Evolutionary conservation across 1,140 invertebrate species (phyloP).

Genomic region (Saccostrea echinata): DNA sequence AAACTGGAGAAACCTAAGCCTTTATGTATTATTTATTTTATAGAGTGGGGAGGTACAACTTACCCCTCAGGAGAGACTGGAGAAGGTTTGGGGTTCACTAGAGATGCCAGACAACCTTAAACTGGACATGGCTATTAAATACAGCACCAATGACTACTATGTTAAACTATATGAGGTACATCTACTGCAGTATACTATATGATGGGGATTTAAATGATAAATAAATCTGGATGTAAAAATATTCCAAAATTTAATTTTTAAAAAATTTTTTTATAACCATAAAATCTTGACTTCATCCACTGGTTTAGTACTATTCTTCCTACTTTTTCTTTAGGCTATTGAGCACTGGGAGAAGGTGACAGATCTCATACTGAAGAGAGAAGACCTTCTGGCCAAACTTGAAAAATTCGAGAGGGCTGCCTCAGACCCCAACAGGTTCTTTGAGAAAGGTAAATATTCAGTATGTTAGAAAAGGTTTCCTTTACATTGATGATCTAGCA

Average conservation of each 20-base stretch:
- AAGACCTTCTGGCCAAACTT: constrained; percentile 74
- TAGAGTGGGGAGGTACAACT: constrained; percentile 44
- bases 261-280: too few relatives aligned
- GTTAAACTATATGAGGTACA: constrained; percentile 70
- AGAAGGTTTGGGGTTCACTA: constrained; percentile 76
- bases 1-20: not conserved
- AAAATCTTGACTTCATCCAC: too few relatives aligned
- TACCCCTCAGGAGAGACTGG: constrained; percentile 76
- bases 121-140: constrained; percentile 80
- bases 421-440: constrained; percentile 80
- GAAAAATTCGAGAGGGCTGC: constrained; percentile 79
- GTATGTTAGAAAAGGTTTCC: too few relatives aligned
- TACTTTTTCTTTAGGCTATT: constrained; percentile 70
- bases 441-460: constrained; percentile 72
- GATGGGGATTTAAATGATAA: too few relatives aligned
- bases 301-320: too few relatives aligned
- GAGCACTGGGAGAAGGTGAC: constrained; percentile 76
- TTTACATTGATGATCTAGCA: too few relatives aligned
- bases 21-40: not conserved
- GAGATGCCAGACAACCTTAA: constrained; percentile 77
- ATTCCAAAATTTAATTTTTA: too few relatives aligned
- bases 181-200: too few relatives aligned
- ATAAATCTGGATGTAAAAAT: too few relatives aligned
- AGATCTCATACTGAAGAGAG: constrained; percentile 74
- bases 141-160: constrained; percentile 76